Evolutionary conservation across 92 coral and sea anemone genomes (phyloP).

Genomic region (Heteractis magnifica): DNA sequence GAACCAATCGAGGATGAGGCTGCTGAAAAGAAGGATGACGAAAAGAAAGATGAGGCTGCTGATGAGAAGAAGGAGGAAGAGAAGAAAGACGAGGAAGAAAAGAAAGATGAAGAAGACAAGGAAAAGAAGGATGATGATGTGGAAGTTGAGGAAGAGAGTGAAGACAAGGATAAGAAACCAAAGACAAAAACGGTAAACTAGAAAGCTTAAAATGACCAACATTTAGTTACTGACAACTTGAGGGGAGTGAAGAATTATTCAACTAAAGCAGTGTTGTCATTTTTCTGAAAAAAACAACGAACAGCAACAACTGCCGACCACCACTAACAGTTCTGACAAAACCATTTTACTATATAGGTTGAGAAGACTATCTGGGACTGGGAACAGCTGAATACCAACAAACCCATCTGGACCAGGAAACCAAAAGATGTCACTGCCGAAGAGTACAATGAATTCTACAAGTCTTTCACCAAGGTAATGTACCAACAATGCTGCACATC

Average conservation of each 20-base stretch:
- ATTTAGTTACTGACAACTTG: not conserved
- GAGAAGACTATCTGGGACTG: conserved; percentile 99
- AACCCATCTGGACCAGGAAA: conserved; percentile 96
- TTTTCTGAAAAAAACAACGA: not conserved
- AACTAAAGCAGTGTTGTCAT: not conserved
- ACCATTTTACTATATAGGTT: conserved; percentile 50
- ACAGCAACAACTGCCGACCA: not conserved
- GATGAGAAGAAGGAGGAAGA: conserved; percentile 69
- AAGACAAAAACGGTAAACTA: conserved; percentile 83
- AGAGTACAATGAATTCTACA: conserved; percentile 94
- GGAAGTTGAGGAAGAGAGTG: conserved; percentile 80
- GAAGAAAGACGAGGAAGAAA: conserved; percentile 51
- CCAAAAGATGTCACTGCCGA: conserved; percentile 96
- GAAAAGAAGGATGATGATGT: conserved; percentile 70
- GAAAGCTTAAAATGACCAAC: not conserved
- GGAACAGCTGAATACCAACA: conserved; percentile 95
- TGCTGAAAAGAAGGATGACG: conserved; percentile 62
- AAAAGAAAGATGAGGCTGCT: conserved; percentile 52
- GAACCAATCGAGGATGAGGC: conserved; percentile 95
- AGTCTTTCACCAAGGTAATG: conserved; percentile 91
- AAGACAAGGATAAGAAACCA: conserved; percentile 95
- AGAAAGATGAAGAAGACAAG: conserved; percentile 54
- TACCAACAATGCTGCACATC: too few species aligned
- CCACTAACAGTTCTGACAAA: not conserved
- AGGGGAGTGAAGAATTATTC: not conserved